Evolutionary conservation across 2,888 invertebrate species (phyloP), one percentile per base, ranked within the genome.

Genomic region (Sarcophaga carnaria): DNA sequence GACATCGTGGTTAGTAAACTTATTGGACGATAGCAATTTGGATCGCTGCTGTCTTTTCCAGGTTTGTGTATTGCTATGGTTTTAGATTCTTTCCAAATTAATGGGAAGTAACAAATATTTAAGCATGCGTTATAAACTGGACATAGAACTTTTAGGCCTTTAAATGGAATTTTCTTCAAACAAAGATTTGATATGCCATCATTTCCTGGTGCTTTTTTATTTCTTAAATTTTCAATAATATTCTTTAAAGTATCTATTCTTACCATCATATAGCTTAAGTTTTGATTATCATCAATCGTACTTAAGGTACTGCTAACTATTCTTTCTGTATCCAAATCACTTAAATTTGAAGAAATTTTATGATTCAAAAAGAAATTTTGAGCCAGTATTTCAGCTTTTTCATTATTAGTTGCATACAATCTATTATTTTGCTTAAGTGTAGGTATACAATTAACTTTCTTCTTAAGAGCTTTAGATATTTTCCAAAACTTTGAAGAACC

Each of bases 401-500:
- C 66, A 63, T 75, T 37, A 25, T 69, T 74, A 37, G 79, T 70
- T 49, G 71, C 70, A 70, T 72, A 83, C 45, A 45, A 71, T 54
- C 49, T 54, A 70, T 67, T 62, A 78, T 85, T 78, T 70, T 83
- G 54, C 20, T 60, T 72, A 5, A 85, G 66, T 64, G 72, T 77
- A 22, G 80, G 80, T 49, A 85, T 82, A n/a, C 66, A 59, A 22
- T 8, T 67, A 14, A 45, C 66, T 54, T 79, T 76, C 27, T 22
- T 76, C 64, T 82, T 82, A 62, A 76, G 63, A 60, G 79, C 72
- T 67, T 67, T 85, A 14, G 83, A 80, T 25, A 83, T 64, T 12
- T 79, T 85, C 83, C 82, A 85, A 72, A 82, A 83, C 47, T 78
- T 75, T 49, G 78, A 80, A n/a, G 76, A 85, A 27, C 76, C 66